Evolutionary conservation across 2,113 vertebrate genomes (phyloP), one percentile per base, ranked within the genome.

Genomic region (Bambusicola thoracicus): DNA sequence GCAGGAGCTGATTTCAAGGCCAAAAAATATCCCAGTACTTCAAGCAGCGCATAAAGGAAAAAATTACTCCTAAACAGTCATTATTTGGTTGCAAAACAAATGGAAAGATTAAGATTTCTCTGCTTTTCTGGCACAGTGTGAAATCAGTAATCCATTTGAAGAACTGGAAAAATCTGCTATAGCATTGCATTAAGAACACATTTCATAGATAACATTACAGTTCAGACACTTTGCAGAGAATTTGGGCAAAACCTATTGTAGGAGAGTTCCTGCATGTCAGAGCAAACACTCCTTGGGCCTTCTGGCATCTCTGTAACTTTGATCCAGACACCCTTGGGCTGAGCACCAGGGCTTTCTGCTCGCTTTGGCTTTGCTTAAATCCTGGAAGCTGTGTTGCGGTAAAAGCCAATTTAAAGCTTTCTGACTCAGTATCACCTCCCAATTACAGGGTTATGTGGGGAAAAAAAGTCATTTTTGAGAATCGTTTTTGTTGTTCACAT

Each of bases 71-170:
- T 74, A 74, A 91, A 24, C 38, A 48, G 34, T 43, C 20, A 44
- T 49, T 77, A 59, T 82, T 80, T 91, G 49, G 5, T 91, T 92
- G 72, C 68, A 93, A 76, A 89, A 77, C 59, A 87, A 91, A 70
- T 59, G 13, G 46, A 20, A 89, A 63, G 70, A 85, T 82, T 73
- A 85, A 85, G 67, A 59, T 76, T 85, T 38, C 51, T 56, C 49
- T 87, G 49, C 72, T 85, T 69, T 79, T 34, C 72, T 85, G 74
- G 18, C 78, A 79, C 43, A 82, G 49, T 10, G 3, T 62, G 72
- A 76, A 79, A 87, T 49, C 63, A 17, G 24, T 89, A 73, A 91
- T 91, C 49, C 81, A 41, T 92, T 63, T 82, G 84, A 96, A 89
- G 87, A 77, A 41, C 63, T 92, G 10, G 15, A 27, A 32, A 75